Evolutionary conservation across 2,797 vertebrate species (phyloP).

Genomic region (Sciaenops ocellatus): DNA sequence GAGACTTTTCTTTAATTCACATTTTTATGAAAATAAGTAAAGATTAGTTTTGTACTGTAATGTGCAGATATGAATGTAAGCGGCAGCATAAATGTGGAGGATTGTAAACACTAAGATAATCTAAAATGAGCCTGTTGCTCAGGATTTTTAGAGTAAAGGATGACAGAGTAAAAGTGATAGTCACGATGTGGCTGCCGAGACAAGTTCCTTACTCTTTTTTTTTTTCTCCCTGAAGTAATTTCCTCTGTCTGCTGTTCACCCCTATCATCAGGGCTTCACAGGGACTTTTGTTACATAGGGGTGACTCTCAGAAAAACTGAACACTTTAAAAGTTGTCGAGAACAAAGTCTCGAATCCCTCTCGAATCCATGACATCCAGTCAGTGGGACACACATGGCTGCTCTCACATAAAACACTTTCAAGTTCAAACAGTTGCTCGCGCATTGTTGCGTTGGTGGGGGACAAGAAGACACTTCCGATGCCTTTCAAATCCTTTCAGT

Average conservation of each 20-base stretch:
- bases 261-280: constrained; percentile 57
- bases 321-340: constrained; percentile 71
- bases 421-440: constrained; percentile 75
- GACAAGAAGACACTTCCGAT: constrained; percentile 80
- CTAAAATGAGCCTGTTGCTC: not conserved
- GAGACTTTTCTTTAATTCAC: not conserved
- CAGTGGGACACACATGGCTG: constrained; percentile 76
- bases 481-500: constrained; percentile 73
- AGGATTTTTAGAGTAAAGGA: not conserved
- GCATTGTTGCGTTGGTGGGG: constrained; percentile 74
- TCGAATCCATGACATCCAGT: constrained; percentile 73
- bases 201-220: constrained; percentile 17
- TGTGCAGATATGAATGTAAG: not conserved
- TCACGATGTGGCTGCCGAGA: constrained; percentile 30
- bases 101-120: constrained; percentile 4
- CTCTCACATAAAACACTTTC: constrained; percentile 75
- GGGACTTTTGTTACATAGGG: constrained; percentile 74
- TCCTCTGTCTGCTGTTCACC: constrained; percentile 48
- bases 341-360: constrained; percentile 67
- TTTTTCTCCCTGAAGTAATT: constrained; percentile 26
- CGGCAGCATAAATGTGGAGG: not conserved
- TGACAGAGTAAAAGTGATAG: constrained; percentile 21
- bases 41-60: not conserved
- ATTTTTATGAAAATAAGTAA: not conserved
- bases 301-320: constrained; percentile 67